Percentiles rank a stretch among this genome's conserved stretches.
phyloP scores from a whole-genome alignment of 2,888 invertebrate genomes.

The Schizotus pectinicornis region DNA sequence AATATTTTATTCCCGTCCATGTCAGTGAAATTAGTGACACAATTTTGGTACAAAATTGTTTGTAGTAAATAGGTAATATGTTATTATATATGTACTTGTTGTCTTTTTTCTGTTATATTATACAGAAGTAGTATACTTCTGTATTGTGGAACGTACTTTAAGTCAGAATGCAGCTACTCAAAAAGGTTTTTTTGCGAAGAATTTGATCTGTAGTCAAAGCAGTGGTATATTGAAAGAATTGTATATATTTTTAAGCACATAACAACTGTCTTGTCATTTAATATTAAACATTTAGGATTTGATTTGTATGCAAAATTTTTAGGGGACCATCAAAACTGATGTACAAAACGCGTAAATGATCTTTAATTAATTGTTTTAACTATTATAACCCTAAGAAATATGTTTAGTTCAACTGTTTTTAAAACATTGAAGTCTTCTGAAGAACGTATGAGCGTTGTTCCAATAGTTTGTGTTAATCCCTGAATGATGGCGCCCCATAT shows the following conservation, averaged over 20 bases:
- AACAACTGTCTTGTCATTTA: too few relatives aligned
- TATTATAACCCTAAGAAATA: too few relatives aligned
- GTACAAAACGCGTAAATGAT: too few relatives aligned
- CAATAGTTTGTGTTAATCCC: too few relatives aligned
- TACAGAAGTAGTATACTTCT: conserved; percentile 17
- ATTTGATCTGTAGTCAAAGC: neutral
- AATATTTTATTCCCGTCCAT: conserved; percentile 34
- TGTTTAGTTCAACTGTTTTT: too few relatives aligned
- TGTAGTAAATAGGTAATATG: conserved; percentile 15
- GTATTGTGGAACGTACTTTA: conserved; percentile 28
- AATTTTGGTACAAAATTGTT: conserved; percentile 20
- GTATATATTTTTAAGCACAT: conserved; percentile 7
- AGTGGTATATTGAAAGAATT: neutral
- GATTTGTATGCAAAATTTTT: too few relatives aligned
- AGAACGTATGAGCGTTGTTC: too few relatives aligned
- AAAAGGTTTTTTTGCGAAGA: conserved; percentile 7
- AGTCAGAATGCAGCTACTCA: conserved; percentile 36
- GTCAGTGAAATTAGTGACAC: conserved; percentile 3
- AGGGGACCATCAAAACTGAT: too few relatives aligned
- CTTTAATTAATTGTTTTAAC: too few relatives aligned
- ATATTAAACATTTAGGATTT: too few relatives aligned
- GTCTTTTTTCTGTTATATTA: conserved; percentile 16
- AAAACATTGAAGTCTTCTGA: too few relatives aligned
- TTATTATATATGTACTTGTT: conserved; percentile 29
- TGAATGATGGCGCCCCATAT: too few relatives aligned